Evolutionary conservation across 2,113 vertebrate species (phyloP).

Genomic region (Phylloscopus trochiloides): DNA sequence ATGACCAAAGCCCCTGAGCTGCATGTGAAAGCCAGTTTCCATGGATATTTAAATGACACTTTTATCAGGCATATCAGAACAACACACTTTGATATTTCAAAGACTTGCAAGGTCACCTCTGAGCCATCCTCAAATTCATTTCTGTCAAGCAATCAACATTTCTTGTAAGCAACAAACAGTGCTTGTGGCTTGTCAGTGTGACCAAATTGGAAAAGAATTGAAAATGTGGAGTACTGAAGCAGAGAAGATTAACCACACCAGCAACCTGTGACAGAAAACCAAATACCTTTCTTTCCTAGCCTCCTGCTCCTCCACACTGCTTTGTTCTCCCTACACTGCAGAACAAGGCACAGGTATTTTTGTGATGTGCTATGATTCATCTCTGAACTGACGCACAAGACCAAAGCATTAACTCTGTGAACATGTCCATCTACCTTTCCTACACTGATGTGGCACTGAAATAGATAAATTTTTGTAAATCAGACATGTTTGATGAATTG

Average conservation of each 20-base stretch:
- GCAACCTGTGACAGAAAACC: background rate
- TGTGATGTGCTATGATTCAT: background rate
- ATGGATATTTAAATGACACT: slow-evolving; percentile 41
- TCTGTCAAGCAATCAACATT: slow-evolving; percentile 12
- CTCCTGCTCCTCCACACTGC: background rate
- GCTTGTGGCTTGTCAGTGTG: background rate
- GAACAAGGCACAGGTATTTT: background rate
- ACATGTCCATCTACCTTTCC: background rate
- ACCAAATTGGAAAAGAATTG: background rate
- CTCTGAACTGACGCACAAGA: background rate
- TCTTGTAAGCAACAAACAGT: slow-evolving; percentile 4
- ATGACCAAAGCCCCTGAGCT: background rate
- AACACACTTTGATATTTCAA: slow-evolving; percentile 8
- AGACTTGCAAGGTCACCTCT: slow-evolving; percentile 29
- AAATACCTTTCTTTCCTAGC: background rate
- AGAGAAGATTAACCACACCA: background rate
- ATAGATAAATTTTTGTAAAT: background rate
- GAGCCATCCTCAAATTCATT: slow-evolving; percentile 23
- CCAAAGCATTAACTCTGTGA: background rate
- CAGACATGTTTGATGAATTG: background rate
- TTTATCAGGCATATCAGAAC: slow-evolving; percentile 6
- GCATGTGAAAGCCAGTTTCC: slow-evolving; percentile 16
- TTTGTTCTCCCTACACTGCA: background rate
- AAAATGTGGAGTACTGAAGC: background rate
- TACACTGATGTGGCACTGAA: background rate